phyloP scores from a whole-genome alignment of 2,113 vertebrate genomes.

The Takifugu bimaculatus region DNA sequence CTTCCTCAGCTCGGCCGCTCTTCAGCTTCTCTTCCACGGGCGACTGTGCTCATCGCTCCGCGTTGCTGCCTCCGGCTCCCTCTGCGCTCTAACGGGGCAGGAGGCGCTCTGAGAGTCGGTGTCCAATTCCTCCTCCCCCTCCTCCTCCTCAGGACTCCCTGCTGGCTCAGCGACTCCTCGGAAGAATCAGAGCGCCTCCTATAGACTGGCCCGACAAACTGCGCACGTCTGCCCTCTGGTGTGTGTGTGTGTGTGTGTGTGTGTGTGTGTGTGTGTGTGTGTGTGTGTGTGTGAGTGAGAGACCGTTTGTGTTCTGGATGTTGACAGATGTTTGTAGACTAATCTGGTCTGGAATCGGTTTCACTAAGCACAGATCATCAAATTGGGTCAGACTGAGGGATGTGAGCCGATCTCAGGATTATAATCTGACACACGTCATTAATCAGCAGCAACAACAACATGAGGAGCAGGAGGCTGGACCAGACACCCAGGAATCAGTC shows the following conservation, averaged over 20 bases:
- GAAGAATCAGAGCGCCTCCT: slow-evolving; percentile 43
- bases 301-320: not conserved
- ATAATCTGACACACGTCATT: slow-evolving; percentile 8
- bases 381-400: slow-evolving; percentile 39
- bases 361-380: slow-evolving; percentile 16
- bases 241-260: slow-evolving; percentile 1
- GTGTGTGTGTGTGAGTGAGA: not conserved
- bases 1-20: not conserved
- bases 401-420: slow-evolving; percentile 28
- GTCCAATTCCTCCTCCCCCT: slow-evolving; percentile 52
- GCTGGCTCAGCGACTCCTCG: slow-evolving; percentile 55
- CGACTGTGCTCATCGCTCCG: slow-evolving; percentile 10
- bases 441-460: not conserved
- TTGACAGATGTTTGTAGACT: slow-evolving; percentile 20
- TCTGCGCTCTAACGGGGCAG: slow-evolving; percentile 40
- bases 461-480: no score
- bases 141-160: slow-evolving; percentile 30
- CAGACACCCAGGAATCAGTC: no score
- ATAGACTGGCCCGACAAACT: not conserved
- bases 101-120: slow-evolving; percentile 31
- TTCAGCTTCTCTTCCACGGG: no score
- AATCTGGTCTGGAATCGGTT: slow-evolving; percentile 27
- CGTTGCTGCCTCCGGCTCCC: slow-evolving; percentile 19
- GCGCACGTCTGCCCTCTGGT: no score
- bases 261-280: slow-evolving; percentile 9